phyloP scores from a whole-genome alignment of 2,113 vertebrate species.

The Pimephales promelas region DNA sequence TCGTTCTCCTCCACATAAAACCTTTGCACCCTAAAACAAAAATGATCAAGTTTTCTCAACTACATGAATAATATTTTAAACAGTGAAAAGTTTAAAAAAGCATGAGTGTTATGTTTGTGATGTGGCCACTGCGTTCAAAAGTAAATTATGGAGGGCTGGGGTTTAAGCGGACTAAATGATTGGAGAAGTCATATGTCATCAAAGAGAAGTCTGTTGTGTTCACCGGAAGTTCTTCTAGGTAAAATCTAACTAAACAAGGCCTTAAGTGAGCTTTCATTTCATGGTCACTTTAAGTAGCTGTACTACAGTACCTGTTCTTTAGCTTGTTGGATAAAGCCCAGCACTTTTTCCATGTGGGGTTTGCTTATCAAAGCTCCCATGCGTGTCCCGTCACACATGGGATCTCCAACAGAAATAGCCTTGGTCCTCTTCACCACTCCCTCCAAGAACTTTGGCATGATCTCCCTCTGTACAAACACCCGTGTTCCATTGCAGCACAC shows the following conservation, averaged over 20 bases:
- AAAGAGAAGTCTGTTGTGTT: not conserved
- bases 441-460: conserved; percentile 85
- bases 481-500: conserved; percentile 96
- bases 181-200: not conserved
- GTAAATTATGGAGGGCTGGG: not conserved
- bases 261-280: not conserved
- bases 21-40: conserved; percentile 82
- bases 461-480: conserved; percentile 90
- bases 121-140: not conserved
- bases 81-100: not conserved
- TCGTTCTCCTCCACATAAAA: conserved; percentile 88
- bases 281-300: not conserved
- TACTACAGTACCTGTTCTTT: conserved; percentile 82
- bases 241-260: not conserved
- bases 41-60: not conserved
- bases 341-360: conserved; percentile 86
- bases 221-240: not conserved
- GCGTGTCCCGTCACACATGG: conserved; percentile 83
- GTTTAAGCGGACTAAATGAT: not conserved
- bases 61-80: not conserved
- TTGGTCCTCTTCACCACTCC: conserved; percentile 89
- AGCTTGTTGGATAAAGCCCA: conserved; percentile 83
- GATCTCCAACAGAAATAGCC: conserved; percentile 88
- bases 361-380: conserved; percentile 94
- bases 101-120: not conserved